Conservation (phyloP, 2,113 vertebrate species). For the Apteryx mantelli region DNA sequence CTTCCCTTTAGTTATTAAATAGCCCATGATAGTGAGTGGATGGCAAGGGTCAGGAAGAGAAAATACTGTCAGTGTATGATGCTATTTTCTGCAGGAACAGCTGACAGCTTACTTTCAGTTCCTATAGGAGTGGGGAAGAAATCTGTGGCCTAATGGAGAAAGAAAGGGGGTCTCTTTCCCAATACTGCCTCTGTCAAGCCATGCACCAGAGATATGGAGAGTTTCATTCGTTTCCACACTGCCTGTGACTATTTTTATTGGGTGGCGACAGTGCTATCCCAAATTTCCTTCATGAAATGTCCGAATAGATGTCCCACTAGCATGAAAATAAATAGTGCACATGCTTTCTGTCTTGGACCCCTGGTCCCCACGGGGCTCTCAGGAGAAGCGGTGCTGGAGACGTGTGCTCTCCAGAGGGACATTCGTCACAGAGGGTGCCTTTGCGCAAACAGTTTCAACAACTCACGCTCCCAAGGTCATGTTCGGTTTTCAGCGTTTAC, state of each 20-base stretch:
- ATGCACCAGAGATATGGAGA: rapidly evolving
- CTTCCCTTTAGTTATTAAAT: neutral
- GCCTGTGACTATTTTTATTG: neutral
- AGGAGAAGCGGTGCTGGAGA: neutral
- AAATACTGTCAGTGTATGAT: neutral
- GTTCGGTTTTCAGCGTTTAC: neutral
- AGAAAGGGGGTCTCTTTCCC: neutral
- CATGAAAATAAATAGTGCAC: neutral
- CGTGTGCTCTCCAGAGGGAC: neutral
- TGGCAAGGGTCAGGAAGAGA: neutral
- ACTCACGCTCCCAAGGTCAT: neutral
- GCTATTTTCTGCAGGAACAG: neutral
- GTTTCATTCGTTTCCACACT: neutral
- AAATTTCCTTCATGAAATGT: neutral
- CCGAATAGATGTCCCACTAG: rapidly evolving
- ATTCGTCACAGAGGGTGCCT: neutral
- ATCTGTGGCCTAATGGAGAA: neutral
- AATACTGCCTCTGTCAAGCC: neutral
- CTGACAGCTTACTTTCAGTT: neutral
- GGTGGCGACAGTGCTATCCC: neutral
- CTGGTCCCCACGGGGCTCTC: neutral
- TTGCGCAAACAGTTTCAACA: neutral
- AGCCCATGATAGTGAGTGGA: neutral
- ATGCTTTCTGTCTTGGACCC: rapidly evolving
- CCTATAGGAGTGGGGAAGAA: neutral